A percentile compares a stretch with the other conserved stretches of the same genome.
Conservation (phyloP, 2,888 invertebrate species). For the Galeopsomyia nigrocyanea region DNA sequence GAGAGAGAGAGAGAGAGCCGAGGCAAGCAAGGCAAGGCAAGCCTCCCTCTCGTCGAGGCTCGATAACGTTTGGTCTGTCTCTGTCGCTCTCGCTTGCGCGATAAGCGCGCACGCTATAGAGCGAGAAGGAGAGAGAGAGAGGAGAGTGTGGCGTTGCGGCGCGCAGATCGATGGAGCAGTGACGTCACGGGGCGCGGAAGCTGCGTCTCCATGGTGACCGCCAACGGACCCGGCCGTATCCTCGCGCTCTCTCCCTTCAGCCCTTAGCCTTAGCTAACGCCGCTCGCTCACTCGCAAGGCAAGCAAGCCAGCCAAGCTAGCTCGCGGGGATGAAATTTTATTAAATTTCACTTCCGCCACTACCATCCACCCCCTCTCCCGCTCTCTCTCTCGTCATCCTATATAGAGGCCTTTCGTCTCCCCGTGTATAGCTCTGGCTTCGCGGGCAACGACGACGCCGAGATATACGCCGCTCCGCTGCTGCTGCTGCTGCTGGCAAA, state of each 20-base stretch:
- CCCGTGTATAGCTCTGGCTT: neutral
- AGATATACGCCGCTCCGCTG: neutral
- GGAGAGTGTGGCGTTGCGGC: neutral
- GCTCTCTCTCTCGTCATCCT: constrained; percentile 8
- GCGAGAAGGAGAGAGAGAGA: constrained; percentile 15
- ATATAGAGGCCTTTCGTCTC: neutral
- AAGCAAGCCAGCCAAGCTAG: neutral
- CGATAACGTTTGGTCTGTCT: neutral
- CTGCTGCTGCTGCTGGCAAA: constrained; percentile 35
- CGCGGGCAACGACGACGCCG: too few species aligned
- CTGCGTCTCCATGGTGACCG: constrained; percentile 69
- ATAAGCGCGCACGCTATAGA: constrained; percentile 25
- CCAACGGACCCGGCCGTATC: constrained; percentile 66
- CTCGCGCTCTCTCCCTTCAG: constrained; percentile 37
- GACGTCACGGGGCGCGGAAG: constrained; percentile 68
- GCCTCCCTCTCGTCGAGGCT: neutral
- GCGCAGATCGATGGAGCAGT: constrained; percentile 67
- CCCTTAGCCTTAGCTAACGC: neutral
- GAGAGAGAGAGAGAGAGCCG: neutral
- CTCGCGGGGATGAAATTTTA: constrained; percentile 63
- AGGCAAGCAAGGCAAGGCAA: too few species aligned
- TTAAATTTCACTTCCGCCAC: constrained; percentile 63
- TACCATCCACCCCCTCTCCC: constrained; percentile 3
- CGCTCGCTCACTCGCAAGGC: neutral
- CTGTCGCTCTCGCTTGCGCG: constrained; percentile 17